A percentile compares a stretch with the other conserved stretches of the same genome.
phyloP scores from a whole-genome alignment of 2,888 invertebrate species.

The Drosophila neoperkinsi region DNA sequence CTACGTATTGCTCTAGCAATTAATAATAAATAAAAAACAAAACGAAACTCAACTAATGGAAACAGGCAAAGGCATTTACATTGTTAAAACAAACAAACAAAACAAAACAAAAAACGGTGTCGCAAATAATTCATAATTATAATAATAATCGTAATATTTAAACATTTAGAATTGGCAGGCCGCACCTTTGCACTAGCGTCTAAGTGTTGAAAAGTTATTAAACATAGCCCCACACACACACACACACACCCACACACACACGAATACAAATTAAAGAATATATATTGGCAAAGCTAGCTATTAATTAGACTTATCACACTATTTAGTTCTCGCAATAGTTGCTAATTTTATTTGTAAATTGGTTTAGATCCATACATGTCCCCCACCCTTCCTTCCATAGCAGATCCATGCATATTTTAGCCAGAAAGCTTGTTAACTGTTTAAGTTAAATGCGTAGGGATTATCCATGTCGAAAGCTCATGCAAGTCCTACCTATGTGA shows the following conservation, averaged over 20 bases:
- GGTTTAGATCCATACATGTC: slow-evolving; percentile 36
- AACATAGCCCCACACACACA: slow-evolving; percentile 39
- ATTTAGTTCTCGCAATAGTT: slow-evolving; percentile 76
- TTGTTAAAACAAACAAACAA: slow-evolving; percentile 39
- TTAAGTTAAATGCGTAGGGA: slow-evolving; percentile 48
- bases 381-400: neutral
- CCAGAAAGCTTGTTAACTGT: slow-evolving; percentile 58
- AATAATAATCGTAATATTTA: slow-evolving; percentile 46
- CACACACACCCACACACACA: neutral
- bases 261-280: slow-evolving; percentile 36
- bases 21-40: slow-evolving; percentile 18
- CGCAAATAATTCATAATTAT: slow-evolving; percentile 46
- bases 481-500: slow-evolving; percentile 56
- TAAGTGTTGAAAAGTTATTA: slow-evolving; percentile 78
- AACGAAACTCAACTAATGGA: slow-evolving; percentile 37
- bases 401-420: slow-evolving; percentile 29
- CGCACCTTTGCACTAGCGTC: slow-evolving; percentile 75
- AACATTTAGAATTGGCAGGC: slow-evolving; percentile 67
- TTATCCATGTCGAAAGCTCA: slow-evolving; percentile 52
- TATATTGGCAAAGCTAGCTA: slow-evolving; percentile 69
- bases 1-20: no score
- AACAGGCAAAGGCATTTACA: slow-evolving; percentile 61
- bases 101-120: slow-evolving; percentile 23
- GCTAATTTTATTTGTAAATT: slow-evolving; percentile 73
- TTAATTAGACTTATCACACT: slow-evolving; percentile 74